Evolutionary conservation across 2,888 invertebrate species (phyloP).

Genomic region (Heteromurus nitidus): DNA sequence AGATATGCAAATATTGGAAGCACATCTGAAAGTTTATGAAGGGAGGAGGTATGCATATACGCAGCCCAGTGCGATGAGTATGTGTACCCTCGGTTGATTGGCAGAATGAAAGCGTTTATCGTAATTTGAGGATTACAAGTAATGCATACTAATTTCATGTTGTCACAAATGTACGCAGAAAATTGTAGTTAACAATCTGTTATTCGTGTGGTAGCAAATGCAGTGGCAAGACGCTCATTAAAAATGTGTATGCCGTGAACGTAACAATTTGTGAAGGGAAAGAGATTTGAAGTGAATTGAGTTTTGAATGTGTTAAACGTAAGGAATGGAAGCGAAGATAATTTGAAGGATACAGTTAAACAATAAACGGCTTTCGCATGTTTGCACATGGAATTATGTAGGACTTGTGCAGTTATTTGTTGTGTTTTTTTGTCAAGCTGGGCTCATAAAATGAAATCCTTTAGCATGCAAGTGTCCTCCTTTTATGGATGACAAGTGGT

Average conservation of each 20-base stretch:
- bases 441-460: not conserved
- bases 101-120: slow-evolving; percentile 65
- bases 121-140: slow-evolving; percentile 59
- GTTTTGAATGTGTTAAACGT: too few relatives aligned
- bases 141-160: slow-evolving; percentile 64
- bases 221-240: not conserved
- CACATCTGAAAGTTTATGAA: not conserved
- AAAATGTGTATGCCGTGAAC: not conserved
- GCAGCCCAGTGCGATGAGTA: not conserved
- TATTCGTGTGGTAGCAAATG: not conserved
- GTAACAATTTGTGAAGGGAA: not conserved
- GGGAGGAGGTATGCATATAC: not conserved
- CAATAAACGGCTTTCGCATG: not conserved
- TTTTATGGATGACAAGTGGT: not conserved
- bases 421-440: not conserved
- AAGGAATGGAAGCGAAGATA: too few relatives aligned
- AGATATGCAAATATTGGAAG: slow-evolving; percentile 49
- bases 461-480: not conserved
- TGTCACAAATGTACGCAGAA: slow-evolving; percentile 39
- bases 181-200: slow-evolving; percentile 27
- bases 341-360: not conserved
- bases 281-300: slow-evolving; percentile 6
- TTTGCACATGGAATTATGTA: not conserved
- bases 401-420: not conserved
- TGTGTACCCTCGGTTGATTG: slow-evolving; percentile 46